Conservation (phyloP, 2,888 invertebrate species). For the Lagria hirta region DNA sequence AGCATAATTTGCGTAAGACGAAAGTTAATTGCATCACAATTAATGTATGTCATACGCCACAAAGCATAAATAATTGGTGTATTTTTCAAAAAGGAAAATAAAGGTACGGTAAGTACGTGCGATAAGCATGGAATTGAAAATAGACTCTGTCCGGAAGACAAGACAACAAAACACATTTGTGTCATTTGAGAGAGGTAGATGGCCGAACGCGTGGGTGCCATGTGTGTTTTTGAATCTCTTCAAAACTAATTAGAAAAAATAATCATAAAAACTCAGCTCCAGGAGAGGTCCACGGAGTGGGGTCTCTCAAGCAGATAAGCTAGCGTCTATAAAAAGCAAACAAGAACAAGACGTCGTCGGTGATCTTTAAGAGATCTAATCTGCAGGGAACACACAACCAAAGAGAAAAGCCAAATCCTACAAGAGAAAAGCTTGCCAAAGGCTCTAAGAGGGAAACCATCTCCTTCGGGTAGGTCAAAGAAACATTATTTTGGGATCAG, state of each 20-base stretch:
- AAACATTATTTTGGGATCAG: too few species aligned
- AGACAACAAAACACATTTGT: constrained; percentile 45
- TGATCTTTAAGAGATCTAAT: too few species aligned
- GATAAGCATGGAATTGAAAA: constrained; percentile 48
- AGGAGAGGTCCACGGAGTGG: constrained; percentile 11
- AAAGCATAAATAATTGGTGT: constrained; percentile 9
- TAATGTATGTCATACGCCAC: constrained; percentile 12
- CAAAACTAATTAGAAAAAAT: constrained; percentile 17
- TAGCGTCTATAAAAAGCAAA: too few species aligned
- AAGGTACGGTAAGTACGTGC: too few species aligned
- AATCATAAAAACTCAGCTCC: constrained; percentile 4
- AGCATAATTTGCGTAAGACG: too few species aligned
- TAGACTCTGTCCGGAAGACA: constrained; percentile 50
- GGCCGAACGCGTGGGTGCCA: constrained; percentile 39
- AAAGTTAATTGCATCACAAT: constrained; percentile 13
- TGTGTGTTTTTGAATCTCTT: constrained; percentile 15
- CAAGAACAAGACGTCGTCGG: too few species aligned
- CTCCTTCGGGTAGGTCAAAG: too few species aligned
- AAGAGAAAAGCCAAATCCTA: too few species aligned
- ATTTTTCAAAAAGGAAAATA: too few species aligned
- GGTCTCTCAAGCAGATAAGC: constrained; percentile 18
- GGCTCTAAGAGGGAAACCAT: too few species aligned
- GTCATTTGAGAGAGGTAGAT: constrained; percentile 44
- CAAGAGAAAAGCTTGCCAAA: too few species aligned
- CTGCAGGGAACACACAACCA: too few species aligned